Evolutionary conservation across 1,140 invertebrate species (phyloP), one percentile per base, ranked within the genome.

Genomic region (Yoshiicerus persimilis): DNA sequence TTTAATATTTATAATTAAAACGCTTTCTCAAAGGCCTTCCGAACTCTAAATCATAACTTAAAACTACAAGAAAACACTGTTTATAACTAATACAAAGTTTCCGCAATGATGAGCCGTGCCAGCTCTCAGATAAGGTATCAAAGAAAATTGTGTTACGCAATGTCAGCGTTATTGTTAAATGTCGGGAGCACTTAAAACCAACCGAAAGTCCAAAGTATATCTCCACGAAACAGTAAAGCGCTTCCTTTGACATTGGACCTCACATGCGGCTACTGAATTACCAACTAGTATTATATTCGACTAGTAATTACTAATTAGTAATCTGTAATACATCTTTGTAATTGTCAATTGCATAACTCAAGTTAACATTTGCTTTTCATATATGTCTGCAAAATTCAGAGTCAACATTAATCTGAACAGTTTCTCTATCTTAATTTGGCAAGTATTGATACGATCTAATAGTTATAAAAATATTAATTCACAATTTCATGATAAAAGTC

Each of bases 1-100:
- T 80, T 80, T 80, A 80, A 80, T 80, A 80, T 80, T 80, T 80
- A 32, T 36, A 80, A 80, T 80, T 80, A 80, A 80, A 80, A 80
- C 34, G 75, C 30, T 36, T 6, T 36, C 34, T 80, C 75, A 80
- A 80, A 80, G 75, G 75, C 75, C 30, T 80, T n/a, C n/a, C 32
- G 30, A 27, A 30, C 25, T 32, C 30, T 70, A 70, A 16, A 30
- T 30, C 66, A 13, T 32, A 70, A 30, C 66, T 30, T 30, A 70
- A 27, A 16, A 70, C 66, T 16, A 30, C 66, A 30, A 56, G 47
- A 56, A 47, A 70, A 30, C 66, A 70, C 30, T 25, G 10, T 70
- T 30, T 27, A 5, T 0, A 16, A 30, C 10, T 2, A 70, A 70
- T 27, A 80, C 75, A 80, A 16, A 80, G 32, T 80, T 80, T 80